A percentile compares a stretch with the other conserved stretches of the same genome.
phyloP scores from a whole-genome alignment of 1,140 invertebrate genomes.

The Matsumurasca onukii region DNA sequence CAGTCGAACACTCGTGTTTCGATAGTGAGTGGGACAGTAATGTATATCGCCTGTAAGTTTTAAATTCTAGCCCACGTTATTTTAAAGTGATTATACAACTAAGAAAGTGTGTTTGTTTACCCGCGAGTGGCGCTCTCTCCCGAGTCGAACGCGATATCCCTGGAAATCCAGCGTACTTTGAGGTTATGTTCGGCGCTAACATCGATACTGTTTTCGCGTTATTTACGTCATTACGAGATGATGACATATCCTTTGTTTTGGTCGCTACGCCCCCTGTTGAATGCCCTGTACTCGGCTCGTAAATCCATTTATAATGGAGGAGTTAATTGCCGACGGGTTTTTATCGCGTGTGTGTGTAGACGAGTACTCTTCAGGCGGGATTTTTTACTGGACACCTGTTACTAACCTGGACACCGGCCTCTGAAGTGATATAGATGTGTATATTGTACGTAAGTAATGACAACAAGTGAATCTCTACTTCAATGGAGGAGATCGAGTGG shows the following conservation, averaged over 20 bases:
- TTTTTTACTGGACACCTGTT: conserved; percentile 18
- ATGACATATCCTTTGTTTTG: conserved; percentile 42
- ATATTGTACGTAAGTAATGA: not conserved
- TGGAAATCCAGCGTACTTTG: not conserved
- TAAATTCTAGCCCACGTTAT: too few relatives aligned
- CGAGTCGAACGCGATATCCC: not conserved
- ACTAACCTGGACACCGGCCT: not conserved
- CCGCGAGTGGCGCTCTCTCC: not conserved
- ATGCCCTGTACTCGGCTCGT: conserved; percentile 34
- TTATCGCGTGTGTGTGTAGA: not conserved
- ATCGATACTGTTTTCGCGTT: conserved; percentile 20
- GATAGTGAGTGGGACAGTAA: not conserved
- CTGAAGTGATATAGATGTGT: too few relatives aligned
- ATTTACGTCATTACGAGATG: conserved; percentile 29
- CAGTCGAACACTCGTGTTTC: conserved; percentile 5
- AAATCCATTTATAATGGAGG: conserved; percentile 27
- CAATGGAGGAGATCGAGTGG: not conserved
- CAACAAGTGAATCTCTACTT: conserved; percentile 13
- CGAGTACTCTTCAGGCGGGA: not conserved
- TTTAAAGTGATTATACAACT: not conserved
- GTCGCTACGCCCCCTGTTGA: conserved; percentile 37
- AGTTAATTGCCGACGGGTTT: not conserved
- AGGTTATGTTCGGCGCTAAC: conserved; percentile 28
- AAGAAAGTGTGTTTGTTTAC: conserved; percentile 11
- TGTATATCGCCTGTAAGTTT: too few relatives aligned